phyloP scores from a whole-genome alignment of 2,797 vertebrate species.

The Heterohyrax brucei region DNA sequence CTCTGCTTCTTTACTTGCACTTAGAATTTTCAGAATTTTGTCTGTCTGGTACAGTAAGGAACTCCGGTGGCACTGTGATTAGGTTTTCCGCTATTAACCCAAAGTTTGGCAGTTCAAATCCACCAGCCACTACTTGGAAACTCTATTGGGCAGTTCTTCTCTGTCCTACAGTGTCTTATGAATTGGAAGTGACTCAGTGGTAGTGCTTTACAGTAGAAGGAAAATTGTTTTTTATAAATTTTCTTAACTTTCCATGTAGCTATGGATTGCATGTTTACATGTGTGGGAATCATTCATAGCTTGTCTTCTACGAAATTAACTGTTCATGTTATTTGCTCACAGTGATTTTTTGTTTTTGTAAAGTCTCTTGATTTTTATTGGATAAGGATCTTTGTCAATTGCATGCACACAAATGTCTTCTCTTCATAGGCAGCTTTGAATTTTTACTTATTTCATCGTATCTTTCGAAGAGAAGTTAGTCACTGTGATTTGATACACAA shows the following conservation, averaged over 20 bases:
- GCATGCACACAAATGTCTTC: background rate
- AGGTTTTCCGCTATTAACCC: too few relatives aligned
- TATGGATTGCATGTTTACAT: background rate
- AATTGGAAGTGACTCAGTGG: too few relatives aligned
- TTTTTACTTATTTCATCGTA: background rate
- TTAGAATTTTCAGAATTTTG: background rate
- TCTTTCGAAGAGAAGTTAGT: conserved; percentile 1
- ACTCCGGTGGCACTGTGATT: too few relatives aligned
- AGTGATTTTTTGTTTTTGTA: background rate
- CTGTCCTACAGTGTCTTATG: too few relatives aligned
- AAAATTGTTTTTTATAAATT: conserved; percentile 13
- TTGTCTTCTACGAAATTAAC: background rate
- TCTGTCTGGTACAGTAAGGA: background rate
- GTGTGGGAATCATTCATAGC: background rate
- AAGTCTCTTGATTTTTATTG: background rate
- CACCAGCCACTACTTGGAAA: too few relatives aligned
- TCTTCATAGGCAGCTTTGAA: background rate
- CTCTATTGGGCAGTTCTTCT: too few relatives aligned
- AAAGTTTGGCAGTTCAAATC: too few relatives aligned
- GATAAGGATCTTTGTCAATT: background rate
- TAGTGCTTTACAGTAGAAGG: background rate
- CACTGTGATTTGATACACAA: background rate
- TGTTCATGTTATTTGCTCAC: background rate
- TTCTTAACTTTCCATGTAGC: background rate
- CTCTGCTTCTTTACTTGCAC: background rate